Evolutionary conservation across 2,113 vertebrate genomes (phyloP), one percentile per base, ranked within the genome.

Genomic region (Columbina picui): DNA sequence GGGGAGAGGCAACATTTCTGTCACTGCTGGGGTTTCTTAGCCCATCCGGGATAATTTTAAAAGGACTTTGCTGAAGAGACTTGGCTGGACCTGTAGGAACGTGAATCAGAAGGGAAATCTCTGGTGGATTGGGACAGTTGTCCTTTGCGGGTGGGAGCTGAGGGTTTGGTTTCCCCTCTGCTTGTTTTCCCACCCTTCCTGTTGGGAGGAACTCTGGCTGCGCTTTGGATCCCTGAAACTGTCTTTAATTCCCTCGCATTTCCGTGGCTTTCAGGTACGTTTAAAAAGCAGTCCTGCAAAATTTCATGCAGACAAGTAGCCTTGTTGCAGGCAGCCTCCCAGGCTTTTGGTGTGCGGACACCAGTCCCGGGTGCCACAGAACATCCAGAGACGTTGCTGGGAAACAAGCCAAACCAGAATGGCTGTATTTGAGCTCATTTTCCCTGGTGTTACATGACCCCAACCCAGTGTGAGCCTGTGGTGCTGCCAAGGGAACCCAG

Each of bases 391-490:
- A 25, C 53, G 19, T 34, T 59, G 50, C 71, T 74, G 38, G 92
- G 79, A 88, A 82, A 80, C 0, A 5, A 50, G 55, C 68, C 92
- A 70, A 41, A 68, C 10, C 22, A 50, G 38, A 55, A 80, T 38
- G 27, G 29, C 59, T 49, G 25, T 27, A 22, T 1, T 76, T 82
- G 36, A 64, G 57, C 67, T 64, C 21, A 5, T 85, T 80, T 74
- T 29, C 61, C 34, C 30, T 22, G 25, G 20, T 50, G 3, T 23
- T 36, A 12, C 3, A 2, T 49, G 57, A 65, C 39, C 53, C 49
- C 83, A 45, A 32, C 10, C 13, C 15, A 30, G 12, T 4, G 13
- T 21, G 45, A 53, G n/a, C 0, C 0, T 18, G 32, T 14, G 49
- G 56, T 27, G 65, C 69, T 79, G 69, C 89, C 34, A 5, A 84